Base-by-base conservation (phyloP, 64 coral and sea anemone species). In the Pocillopora damicornis region DNA sequence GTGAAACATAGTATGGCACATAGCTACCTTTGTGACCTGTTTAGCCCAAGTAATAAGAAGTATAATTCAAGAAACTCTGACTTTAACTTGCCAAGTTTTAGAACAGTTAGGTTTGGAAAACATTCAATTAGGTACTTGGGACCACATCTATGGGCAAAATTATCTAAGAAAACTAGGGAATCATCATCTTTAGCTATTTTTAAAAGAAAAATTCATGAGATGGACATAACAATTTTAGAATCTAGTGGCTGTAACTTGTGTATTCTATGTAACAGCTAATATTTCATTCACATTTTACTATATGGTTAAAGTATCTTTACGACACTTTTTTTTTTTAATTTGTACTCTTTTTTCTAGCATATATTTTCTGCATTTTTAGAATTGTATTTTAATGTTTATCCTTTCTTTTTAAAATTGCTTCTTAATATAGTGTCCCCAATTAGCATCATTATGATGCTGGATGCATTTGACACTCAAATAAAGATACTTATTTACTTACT, bases 91-190 rank as follows among this genome's bases (percentile, higher is more conserved):
- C 86, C 85, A 60, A 63, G 69, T 34, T 63, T 82, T 37, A 93
- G 75, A 30, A 92, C 78, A 35, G 58, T 74, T 13, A 93, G 12
- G 9, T 76, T 82, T 74, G 86, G 77, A 62, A 88, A 74, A 56
- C 91, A 93, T 15, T 93, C 66, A 2, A 64, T 90, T n/a, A 90
- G 66, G 38, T 83, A 73, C 57, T 62, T 90, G 14, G 88, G 88
- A 22, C 78, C 78, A 25, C 11, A 42, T 6, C 62, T 90, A 82
- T 90, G 79, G 78, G 34, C 74, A 30, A 79, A 89, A 20, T 16
- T 79, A 23, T 60, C 35, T 10, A 51, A 36, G 18, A 58, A 60
- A 11, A 6, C 63, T 11, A 60, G 87, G 58, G 34, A 16, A 15
- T 13, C 60, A 63, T 16, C 61, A n/a, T 64, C 81, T 15, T 25